Evolutionary conservation across 1,140 invertebrate species (phyloP), one percentile per base, ranked within the genome.

Genomic region (Saxidomus purpurata): DNA sequence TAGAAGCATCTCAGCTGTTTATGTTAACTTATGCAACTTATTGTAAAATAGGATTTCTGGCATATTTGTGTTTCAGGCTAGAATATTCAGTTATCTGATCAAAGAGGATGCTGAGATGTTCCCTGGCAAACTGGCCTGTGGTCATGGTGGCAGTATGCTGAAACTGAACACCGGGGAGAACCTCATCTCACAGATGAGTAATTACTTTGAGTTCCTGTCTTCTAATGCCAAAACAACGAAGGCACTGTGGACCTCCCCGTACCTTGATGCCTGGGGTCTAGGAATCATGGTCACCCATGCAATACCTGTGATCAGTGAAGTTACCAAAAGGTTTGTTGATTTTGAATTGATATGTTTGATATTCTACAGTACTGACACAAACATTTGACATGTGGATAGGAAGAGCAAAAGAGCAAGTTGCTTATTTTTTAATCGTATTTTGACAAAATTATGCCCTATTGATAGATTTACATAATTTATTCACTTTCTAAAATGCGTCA

Each of bases 11-110:
- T n/a, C n/a, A n/a, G n/a, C n/a, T n/a, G n/a, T n/a, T n/a, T n/a
- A n/a, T n/a, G n/a, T n/a, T n/a, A n/a, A n/a, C n/a, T n/a, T n/a
- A n/a, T n/a, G n/a, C n/a, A n/a, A n/a, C n/a, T n/a, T n/a, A n/a
- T n/a, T n/a, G n/a, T n/a, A n/a, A n/a, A n/a, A n/a, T n/a, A n/a
- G n/a, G n/a, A n/a, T n/a, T n/a, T n/a, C n/a, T n/a, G n/a, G 52
- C 52, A 22, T 59, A n/a, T 22, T 8, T 59, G 15, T 59, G 34
- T 90, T 93, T 17, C 88, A 95, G 95, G 95, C 95, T 3, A 91
- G 96, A 80, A 95, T 96, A 52, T 96, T 96, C 90, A 96, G 96
- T 83, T 96, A 96, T 89, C 91, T 96, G 36, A 96, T 95, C 3
- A 94, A 95, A 69, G 96, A 96, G 38, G 95, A 96, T 92, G 96